A percentile compares a stretch with the other conserved stretches of the same genome.
These are phyloP conservation scores for Holocentrus rufus DNA, from an alignment of 2,797 vertebrate genomes.

Conservation along the genomic window DNA sequence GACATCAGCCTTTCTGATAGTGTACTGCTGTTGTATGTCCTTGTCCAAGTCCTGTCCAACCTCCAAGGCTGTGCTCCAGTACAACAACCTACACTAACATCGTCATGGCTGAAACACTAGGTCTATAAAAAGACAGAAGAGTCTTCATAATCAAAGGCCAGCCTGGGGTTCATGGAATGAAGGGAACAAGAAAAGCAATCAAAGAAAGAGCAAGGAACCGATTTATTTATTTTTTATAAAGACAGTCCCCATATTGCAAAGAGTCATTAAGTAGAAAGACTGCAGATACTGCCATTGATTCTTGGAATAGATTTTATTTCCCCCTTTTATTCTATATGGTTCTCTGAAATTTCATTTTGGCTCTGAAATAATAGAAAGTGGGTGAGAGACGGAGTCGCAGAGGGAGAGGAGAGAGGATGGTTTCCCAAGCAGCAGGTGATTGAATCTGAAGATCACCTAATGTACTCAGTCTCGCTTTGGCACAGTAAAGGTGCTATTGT, in stretches of 20 bases:
- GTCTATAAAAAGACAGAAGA: constrained; percentile 32
- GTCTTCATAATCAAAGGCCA: constrained; percentile 35
- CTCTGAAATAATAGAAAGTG: constrained; percentile 61
- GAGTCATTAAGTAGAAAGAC: constrained; percentile 69
- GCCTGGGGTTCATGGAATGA: constrained; percentile 6
- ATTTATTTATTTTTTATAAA: constrained; percentile 28
- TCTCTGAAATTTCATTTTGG: constrained; percentile 74
- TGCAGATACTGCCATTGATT: constrained; percentile 44
- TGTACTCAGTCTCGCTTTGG: constrained; percentile 12
- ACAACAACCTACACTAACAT: constrained; percentile 39
- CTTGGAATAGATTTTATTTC: constrained; percentile 65
- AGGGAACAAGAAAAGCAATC: constrained; percentile 70
- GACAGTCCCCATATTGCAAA: constrained; percentile 40
- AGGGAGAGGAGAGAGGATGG: constrained; percentile 15
- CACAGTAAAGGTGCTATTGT: constrained; percentile 1
- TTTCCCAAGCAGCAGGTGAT: constrained; percentile 41
- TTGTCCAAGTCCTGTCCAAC: constrained; percentile 52
- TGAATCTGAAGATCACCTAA: constrained; percentile 38
- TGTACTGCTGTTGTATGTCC: constrained; percentile 64
- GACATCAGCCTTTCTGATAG: constrained; percentile 70
- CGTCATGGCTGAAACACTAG: constrained; percentile 45
- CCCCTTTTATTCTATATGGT: constrained; percentile 54
- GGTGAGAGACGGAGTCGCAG: constrained; percentile 35
- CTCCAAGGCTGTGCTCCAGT: constrained; percentile 34
- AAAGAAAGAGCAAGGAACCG: constrained; percentile 60